Evolutionary conservation across 2,888 invertebrate species (phyloP), one percentile per base, ranked within the genome.

Genomic region (Ellobium chinense): DNA sequence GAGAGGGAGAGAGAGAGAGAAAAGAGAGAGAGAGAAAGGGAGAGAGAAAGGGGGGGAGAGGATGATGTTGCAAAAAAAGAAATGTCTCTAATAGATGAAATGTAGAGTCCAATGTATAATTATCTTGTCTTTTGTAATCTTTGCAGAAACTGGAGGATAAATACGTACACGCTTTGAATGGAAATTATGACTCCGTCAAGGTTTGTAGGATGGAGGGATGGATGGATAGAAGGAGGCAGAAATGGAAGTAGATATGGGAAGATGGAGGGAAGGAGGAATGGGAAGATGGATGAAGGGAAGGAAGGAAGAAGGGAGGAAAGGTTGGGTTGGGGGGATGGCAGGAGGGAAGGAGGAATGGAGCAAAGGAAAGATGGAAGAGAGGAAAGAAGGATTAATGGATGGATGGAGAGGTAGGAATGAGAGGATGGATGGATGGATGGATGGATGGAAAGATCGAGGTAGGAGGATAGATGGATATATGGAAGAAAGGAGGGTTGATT

Each of bases 171-270:
- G 81, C 80, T 31, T 63, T 85, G 34, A 75, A 65, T 63, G 74
- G 73, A 4, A 82, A 69, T 2, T 85, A 82, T 36, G 70, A 74
- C n/a, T 76, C 84, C 9, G 80, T 85, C 31, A 65, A 78, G 82
- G 84, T 84, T n/a, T n/a, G n/a, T n/a, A n/a, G 29, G 29, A 24
- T 7, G 18, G 18, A 46, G 18, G 46, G 46, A 78, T 24, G 63
- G 5, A 46, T 7, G 9, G 46, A 12, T 7, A 46, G 46, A 65
- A 18, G 12, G n/a, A 70, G 2, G 18, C 14, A 2, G 31, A 31
- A 65, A 7, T 14, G 29, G 29, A 27, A 31, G 65, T 9, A 34
- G n/a, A 34, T 31, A 34, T 1, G 34, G 2, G 65, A 34, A n/a
- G n/a, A 5, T 12, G 31, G n/a, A 34, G 3, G 34, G n/a, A 21